phyloP scores from a whole-genome alignment of 2,888 invertebrate genomes.

The Cepaea hortensis region DNA sequence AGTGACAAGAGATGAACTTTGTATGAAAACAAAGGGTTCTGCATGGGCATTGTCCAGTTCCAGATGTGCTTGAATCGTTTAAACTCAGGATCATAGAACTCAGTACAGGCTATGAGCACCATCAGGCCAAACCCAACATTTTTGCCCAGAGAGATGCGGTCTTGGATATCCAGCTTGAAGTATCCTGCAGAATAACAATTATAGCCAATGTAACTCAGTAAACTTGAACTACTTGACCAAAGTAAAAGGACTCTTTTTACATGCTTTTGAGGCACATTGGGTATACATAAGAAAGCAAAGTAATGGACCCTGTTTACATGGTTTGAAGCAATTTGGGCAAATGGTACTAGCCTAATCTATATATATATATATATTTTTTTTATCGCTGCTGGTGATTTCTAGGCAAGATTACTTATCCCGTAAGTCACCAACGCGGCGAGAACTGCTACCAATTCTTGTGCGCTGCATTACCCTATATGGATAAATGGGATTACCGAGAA shows the following conservation, averaged over 20 bases:
- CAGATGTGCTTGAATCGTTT: slow-evolving; percentile 47
- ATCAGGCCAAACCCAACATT: slow-evolving; percentile 48
- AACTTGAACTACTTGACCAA: not conserved
- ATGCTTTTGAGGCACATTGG: no score
- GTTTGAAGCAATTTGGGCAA: no score
- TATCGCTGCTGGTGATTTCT: no score
- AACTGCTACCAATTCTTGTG: no score
- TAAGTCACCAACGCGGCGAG: no score
- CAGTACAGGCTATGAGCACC: slow-evolving; percentile 45
- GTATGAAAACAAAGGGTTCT: slow-evolving; percentile 48
- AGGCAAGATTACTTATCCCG: no score
- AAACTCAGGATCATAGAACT: slow-evolving; percentile 47
- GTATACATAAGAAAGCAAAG: not conserved
- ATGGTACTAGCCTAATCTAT: no score
- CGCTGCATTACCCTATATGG: no score
- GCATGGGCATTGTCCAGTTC: slow-evolving; percentile 47
- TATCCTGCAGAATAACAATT: slow-evolving; percentile 16
- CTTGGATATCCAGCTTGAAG: slow-evolving; percentile 40
- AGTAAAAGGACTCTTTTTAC: not conserved
- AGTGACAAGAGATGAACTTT: slow-evolving; percentile 45
- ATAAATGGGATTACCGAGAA: no score
- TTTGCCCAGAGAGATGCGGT: slow-evolving; percentile 41
- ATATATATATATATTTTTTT: no score
- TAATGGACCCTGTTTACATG: not conserved
- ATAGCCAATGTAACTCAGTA: no score